Evolutionary conservation across 2,888 invertebrate genomes (phyloP), one percentile per base, ranked within the genome.

Genomic region (Aromia moschata): DNA sequence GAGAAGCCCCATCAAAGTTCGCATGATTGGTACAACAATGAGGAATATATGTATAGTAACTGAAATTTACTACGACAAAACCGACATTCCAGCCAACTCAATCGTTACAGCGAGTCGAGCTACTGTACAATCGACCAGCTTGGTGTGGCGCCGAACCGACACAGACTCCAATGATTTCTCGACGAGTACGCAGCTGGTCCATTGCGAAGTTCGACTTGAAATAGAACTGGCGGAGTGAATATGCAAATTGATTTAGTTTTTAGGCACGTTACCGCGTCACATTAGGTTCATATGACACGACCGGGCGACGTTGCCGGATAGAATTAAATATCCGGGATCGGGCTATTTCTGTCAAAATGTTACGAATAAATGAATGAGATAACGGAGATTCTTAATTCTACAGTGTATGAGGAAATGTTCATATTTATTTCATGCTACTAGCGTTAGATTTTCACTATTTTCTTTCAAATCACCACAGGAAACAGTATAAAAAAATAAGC

Each of bases 11-110:
- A 30, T 46, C 30, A 38, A 17, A 56, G 56, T 41, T 20, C 30
- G 31, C 37, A 15, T 37, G 36, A 43, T 46, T 38, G 38, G 37
- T 38, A 38, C 52, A 65, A 65, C 62, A 62, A 59, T 59, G 64
- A 46, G 60, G n/a, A n/a, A n/a, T 56, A 45, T 62, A 66, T 67
- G 67, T 61, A 65, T 67, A 69, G 69, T 68, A 69, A 67, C 62
- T 65, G 62, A 66, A 69, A 71, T 69, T 70, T 71, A 71, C 71
- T 70, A 72, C 69, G 53, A 45, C 52, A 66, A 67, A 62, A 66
- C 62, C 70, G 61, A 58, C 68, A 72, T 72, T 72, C 72, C 72
- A 44, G 67, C 68, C 68, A 68, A 68, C 67, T 72, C 68, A 70
- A 70, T 72, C 71, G 70, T 70, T 71, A 71, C 65, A 64, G 62